These are phyloP conservation scores for Wiebesia pumilae DNA, from an alignment of 1,140 invertebrate genomes.

Conservation along the genomic window DNA sequence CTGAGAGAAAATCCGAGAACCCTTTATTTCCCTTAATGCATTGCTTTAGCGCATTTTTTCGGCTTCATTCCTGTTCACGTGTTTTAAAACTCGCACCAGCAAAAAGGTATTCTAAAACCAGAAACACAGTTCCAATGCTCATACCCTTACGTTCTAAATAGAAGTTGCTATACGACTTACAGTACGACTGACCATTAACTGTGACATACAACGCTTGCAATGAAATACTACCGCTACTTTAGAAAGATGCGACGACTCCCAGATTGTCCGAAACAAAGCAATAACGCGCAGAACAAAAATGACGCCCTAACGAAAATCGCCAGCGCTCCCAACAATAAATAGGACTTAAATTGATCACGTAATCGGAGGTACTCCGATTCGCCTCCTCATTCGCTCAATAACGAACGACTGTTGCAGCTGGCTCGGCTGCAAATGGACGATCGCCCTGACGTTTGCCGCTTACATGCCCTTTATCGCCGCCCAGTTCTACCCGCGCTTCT, in stretches of 20 bases:
- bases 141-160: background rate
- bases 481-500: conserved; percentile 89
- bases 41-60: background rate
- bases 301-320: background rate
- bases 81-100: background rate
- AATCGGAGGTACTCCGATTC: background rate
- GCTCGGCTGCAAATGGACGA: conserved; percentile 90
- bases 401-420: conserved; percentile 76
- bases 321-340: background rate
- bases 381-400: background rate
- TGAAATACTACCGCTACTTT: no score
- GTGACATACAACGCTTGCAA: background rate
- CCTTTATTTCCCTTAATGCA: background rate
- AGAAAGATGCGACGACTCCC: background rate
- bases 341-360: background rate
- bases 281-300: background rate
- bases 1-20: background rate
- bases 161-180: background rate
- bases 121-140: background rate
- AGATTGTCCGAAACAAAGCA: background rate
- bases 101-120: background rate
- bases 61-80: background rate
- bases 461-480: conserved; percentile 92
- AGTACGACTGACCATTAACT: background rate
- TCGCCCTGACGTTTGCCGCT: conserved; percentile 87